These are phyloP conservation scores for Vanacampus margaritifer DNA, from an alignment of 2,113 vertebrate genomes.

Conservation along the genomic window DNA sequence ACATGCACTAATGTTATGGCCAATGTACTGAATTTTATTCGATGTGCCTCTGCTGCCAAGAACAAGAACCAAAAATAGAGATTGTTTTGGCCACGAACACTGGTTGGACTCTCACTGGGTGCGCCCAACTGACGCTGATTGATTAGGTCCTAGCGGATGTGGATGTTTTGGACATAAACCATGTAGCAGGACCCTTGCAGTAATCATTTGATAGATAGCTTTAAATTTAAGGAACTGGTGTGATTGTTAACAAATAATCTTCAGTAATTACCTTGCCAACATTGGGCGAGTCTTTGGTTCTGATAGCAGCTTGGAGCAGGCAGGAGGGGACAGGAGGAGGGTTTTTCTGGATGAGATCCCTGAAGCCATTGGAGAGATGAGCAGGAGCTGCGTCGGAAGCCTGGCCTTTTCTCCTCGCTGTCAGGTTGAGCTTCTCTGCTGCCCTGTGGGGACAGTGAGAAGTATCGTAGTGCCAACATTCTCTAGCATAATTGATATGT, in stretches of 20 bases:
- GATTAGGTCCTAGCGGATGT: background rate
- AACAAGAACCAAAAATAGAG: background rate
- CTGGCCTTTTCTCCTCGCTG: conserved; percentile 87
- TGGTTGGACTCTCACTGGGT: background rate
- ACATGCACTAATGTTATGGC: background rate
- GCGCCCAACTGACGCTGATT: conserved; percentile 1
- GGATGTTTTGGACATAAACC: background rate
- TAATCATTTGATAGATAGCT: background rate
- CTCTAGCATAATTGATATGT: background rate
- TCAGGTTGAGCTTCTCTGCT: conserved; percentile 89
- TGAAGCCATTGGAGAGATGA: conserved; percentile 84
- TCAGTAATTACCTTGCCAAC: conserved; percentile 81
- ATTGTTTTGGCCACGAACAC: background rate
- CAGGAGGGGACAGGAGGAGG: conserved; percentile 85
- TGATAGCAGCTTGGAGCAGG: conserved; percentile 84
- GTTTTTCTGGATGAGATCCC: conserved; percentile 80
- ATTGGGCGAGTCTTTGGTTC: conserved; percentile 85
- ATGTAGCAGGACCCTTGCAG: background rate
- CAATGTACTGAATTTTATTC: background rate
- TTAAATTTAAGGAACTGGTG: background rate
- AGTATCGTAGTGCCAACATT: background rate
- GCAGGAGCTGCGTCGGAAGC: conserved; percentile 77
- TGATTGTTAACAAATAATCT: background rate
- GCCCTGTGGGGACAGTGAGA: conserved; percentile 72
- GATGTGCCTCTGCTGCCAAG: background rate